A percentile compares a stretch with the other conserved stretches of the same genome.
Evolutionary conservation across 2,888 invertebrate species (phyloP).

Genomic region (Crocallis elinguaria): DNA sequence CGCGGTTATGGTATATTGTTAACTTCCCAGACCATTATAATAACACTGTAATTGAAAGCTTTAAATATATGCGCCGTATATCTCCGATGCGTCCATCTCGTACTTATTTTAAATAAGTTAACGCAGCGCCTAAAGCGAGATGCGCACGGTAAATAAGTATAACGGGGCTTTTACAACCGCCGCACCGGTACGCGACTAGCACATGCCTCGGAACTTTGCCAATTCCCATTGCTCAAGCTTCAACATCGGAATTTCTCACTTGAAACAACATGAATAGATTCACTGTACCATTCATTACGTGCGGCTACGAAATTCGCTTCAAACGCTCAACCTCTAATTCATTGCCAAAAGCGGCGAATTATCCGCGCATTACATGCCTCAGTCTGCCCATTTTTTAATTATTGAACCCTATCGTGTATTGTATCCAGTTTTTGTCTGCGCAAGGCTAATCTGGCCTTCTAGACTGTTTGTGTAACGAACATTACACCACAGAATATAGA

Average conservation of each 20-base stretch:
- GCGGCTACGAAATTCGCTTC: slow-evolving; percentile 27
- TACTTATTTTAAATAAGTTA: slow-evolving; percentile 62
- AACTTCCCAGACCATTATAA: not conserved
- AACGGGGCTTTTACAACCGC: slow-evolving; percentile 82
- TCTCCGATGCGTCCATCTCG: slow-evolving; percentile 25
- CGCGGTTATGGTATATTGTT: not conserved
- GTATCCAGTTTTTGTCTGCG: slow-evolving; percentile 41
- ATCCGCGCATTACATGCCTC: slow-evolving; percentile 25
- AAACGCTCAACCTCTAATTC: slow-evolving; percentile 49
- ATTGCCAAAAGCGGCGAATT: slow-evolving; percentile 45
- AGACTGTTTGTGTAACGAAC: slow-evolving; percentile 26
- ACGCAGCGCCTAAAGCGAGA: slow-evolving; percentile 73
- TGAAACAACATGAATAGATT: slow-evolving; percentile 72
- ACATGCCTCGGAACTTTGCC: slow-evolving; percentile 79
- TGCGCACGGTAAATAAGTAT: slow-evolving; percentile 82
- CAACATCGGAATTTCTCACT: slow-evolving; percentile 80
- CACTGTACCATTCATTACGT: slow-evolving; percentile 43
- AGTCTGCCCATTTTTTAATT: slow-evolving; percentile 28
- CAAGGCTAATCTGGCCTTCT: slow-evolving; percentile 46
- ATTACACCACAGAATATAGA: slow-evolving; percentile 8
- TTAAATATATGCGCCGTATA: slow-evolving; percentile 12
- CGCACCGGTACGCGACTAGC: slow-evolving; percentile 65
- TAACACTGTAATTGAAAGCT: slow-evolving; percentile 13
- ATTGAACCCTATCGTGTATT: slow-evolving; percentile 27
- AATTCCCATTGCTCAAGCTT: slow-evolving; percentile 80